phyloP scores from a whole-genome alignment of 1,140 invertebrate species.

The Monomorium pharaonis region DNA sequence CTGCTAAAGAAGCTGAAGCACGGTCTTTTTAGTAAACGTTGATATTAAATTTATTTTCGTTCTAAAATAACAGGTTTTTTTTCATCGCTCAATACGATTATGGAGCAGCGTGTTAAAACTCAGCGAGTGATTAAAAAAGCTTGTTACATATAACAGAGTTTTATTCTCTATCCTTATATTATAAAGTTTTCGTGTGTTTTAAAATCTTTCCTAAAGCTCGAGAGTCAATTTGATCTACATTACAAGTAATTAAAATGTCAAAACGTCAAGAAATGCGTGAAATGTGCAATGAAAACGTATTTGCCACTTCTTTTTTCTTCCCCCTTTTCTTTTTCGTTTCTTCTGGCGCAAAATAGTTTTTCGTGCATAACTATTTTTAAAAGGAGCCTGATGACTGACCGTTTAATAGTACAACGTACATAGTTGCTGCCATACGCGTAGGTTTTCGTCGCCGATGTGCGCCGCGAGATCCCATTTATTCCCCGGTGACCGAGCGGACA shows the following conservation, averaged over 20 bases:
- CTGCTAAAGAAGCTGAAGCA: neutral
- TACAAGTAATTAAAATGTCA: neutral
- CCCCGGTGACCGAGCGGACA: constrained; percentile 19
- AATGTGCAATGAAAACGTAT: neutral
- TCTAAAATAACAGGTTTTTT: neutral
- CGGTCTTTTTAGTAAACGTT: neutral
- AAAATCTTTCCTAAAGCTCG: neutral
- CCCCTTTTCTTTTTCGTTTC: neutral
- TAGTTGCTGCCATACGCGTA: too few relatives aligned
- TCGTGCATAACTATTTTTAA: neutral
- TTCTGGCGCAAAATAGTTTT: neutral
- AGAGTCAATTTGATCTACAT: neutral
- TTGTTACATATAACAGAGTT: neutral
- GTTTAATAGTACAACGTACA: neutral
- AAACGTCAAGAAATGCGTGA: neutral
- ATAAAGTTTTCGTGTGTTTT: neutral
- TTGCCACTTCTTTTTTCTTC: too few relatives aligned
- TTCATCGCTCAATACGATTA: neutral
- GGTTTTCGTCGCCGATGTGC: neutral
- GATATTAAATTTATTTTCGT: constrained; percentile 3
- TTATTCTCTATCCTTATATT: neutral
- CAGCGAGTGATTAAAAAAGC: neutral
- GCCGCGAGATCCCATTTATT: constrained; percentile 15
- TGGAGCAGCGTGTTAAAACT: neutral
- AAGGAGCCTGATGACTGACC: neutral